Evolutionary conservation across 2,113 vertebrate species (phyloP), one percentile per base, ranked within the genome.

Genomic region (Ptychochromis oligacanthus): DNA sequence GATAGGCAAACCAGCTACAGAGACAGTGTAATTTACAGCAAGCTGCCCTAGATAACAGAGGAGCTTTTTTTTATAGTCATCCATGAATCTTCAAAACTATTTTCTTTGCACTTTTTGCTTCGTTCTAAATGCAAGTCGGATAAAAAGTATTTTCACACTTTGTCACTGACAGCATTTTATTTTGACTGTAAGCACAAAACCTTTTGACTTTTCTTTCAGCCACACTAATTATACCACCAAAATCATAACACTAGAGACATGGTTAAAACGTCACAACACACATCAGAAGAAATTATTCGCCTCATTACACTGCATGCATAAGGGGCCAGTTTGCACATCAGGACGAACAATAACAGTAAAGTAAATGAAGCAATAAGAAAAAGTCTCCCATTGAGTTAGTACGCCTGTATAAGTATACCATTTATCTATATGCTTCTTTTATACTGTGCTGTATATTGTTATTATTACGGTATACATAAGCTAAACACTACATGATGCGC

Each of bases 11-110:
- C 87, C 87, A 90, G 83, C 89, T 57, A 87, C 82, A 8, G 72
- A 90, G 80, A 86, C 87, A 18, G 22, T 74, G 85, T 65, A 59
- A 90, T 88, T 84, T 84, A 88, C 85, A 92, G 79, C 78, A 58
- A 57, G 84, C 81, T 92, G 93, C 67, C 94, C 93, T 82, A 91
- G 86, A 93, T 93, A 89, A 85, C 76, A 36, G 17, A 77, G 38
- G 12, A 7, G 49, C 84, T 75, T 84, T 80, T 84, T 80, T 89
- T 88, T 86, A 55, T 77, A 54, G 38, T 55, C 7, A 43, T 26
- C 36, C 80, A 65, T 77, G 60, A 31, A 49, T 79, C 60, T 67
- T 75, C 59, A 61, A 36, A 56, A 26, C 6, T 6, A 6, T 74
- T 84, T 85, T 65, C 49, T 82, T 83, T 64, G 43, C 80, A 52